These are phyloP conservation scores for Aethina tumida DNA, from an alignment of 1,140 invertebrate species.

Conservation along the genomic window DNA sequence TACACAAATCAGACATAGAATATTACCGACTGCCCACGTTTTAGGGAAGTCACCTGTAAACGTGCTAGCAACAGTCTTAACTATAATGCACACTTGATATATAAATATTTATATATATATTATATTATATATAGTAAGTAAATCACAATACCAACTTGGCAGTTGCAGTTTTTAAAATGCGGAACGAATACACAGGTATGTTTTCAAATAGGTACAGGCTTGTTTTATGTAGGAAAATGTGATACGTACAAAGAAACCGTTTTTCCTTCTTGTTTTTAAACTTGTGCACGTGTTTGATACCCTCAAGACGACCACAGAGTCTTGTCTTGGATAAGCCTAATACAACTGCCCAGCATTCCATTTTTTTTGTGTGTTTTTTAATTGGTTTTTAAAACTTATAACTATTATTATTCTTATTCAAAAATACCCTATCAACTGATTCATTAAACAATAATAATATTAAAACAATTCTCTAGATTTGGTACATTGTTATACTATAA, in stretches of 20 bases:
- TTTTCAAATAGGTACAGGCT: too few relatives aligned
- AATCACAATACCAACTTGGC: conserved; percentile 22
- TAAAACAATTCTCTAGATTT: conserved; percentile 22
- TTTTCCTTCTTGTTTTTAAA: too few relatives aligned
- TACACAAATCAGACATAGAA: conserved; percentile 32
- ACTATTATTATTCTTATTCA: conserved; percentile 11
- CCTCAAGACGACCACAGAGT: too few relatives aligned
- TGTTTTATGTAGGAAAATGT: too few relatives aligned
- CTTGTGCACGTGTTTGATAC: too few relatives aligned
- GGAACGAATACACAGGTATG: not conserved
- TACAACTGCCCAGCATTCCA: conserved; percentile 2
- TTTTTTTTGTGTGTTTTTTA: conserved; percentile 6
- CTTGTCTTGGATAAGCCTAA: too few relatives aligned
- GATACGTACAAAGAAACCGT: too few relatives aligned
- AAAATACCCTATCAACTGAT: conserved; percentile 19
- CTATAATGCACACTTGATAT: conserved; percentile 29
- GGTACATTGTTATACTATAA: conserved; percentile 20
- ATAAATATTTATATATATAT: conserved; percentile 20
- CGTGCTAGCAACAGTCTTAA: conserved; percentile 10
- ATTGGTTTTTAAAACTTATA: conserved; percentile 13
- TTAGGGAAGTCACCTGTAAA: conserved; percentile 6
- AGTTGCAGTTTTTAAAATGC: conserved; percentile 8
- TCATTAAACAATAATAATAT: conserved; percentile 17
- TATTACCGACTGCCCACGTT: conserved; percentile 16
- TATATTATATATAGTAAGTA: conserved; percentile 23